phyloP scores from a whole-genome alignment of 2,888 invertebrate genomes.

The Bunonema sp. region DNA sequence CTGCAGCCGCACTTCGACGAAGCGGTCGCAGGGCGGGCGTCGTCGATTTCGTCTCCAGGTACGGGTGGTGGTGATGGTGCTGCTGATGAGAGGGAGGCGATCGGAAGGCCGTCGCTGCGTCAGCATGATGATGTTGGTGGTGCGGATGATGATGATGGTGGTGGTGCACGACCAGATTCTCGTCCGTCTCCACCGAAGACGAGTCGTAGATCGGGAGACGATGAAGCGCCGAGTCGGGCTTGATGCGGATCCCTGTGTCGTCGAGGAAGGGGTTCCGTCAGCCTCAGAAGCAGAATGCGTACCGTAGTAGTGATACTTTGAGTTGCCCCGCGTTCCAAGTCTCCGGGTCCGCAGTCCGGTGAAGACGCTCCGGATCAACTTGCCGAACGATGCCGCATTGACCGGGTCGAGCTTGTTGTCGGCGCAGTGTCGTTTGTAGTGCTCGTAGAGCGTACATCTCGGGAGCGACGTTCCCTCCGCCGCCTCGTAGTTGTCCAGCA shows the following conservation, averaged over 20 bases:
- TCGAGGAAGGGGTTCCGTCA: too few species aligned
- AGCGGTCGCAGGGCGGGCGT: too few species aligned
- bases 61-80: not conserved
- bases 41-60: not conserved
- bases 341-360: constrained; percentile 80
- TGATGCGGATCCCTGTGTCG: constrained; percentile 52
- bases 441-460: constrained; percentile 83
- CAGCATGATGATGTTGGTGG: constrained; percentile 46
- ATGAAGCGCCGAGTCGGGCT: constrained; percentile 63
- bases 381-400: constrained; percentile 97
- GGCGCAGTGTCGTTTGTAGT: constrained; percentile 74
- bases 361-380: constrained; percentile 92
- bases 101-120: constrained; percentile 19
- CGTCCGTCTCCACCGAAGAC: too few species aligned
- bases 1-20: too few species aligned
- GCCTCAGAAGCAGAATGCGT: too few species aligned
- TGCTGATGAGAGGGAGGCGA: not conserved
- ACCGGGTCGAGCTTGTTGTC: constrained; percentile 83
- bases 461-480: constrained; percentile 83
- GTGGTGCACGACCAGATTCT: too few species aligned
- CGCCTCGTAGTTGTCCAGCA: constrained; percentile 91
- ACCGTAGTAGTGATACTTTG: constrained; percentile 88
- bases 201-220: too few species aligned
- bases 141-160: constrained; percentile 38
- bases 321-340: constrained; percentile 63